Percentiles rank a stretch among this genome's conserved stretches.
phyloP scores from a whole-genome alignment of 37 sponge, comb jelly and placozoan species.

The Cliona cf. orientalis region DNA sequence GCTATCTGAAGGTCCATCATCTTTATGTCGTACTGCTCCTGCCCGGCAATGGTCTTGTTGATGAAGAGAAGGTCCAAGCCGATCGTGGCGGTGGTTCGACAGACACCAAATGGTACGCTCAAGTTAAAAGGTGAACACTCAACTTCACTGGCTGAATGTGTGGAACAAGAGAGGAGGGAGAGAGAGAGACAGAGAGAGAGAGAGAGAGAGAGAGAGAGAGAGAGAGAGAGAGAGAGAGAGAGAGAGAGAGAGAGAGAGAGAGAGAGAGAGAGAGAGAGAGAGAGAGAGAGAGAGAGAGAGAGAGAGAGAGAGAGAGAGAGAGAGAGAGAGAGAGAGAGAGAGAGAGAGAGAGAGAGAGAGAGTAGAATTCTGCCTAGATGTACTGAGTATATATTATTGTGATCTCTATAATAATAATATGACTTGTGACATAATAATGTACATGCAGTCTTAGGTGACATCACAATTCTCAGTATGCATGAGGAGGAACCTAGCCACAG shows the following conservation, averaged over 20 bases:
- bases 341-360: slow-evolving; percentile 55
- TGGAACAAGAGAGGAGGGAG: slow-evolving; percentile 26
- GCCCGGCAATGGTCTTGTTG: slow-evolving; percentile 7
- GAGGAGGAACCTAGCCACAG: too few relatives aligned
- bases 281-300: slow-evolving; percentile 44
- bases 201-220: slow-evolving; percentile 42
- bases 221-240: slow-evolving; percentile 44
- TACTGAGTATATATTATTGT: too few relatives aligned
- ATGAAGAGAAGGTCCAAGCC: slow-evolving; percentile 51
- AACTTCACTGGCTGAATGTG: slow-evolving; percentile 6
- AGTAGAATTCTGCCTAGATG: too few relatives aligned
- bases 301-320: slow-evolving; percentile 58
- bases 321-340: slow-evolving; percentile 58
- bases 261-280: slow-evolving; percentile 53
- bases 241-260: slow-evolving; percentile 45
- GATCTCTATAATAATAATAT: too few relatives aligned
- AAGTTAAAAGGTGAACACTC: too few relatives aligned
- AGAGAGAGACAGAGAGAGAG: slow-evolving; percentile 38
- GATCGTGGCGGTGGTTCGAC: slow-evolving; percentile 25
- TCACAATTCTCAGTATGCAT: too few relatives aligned
- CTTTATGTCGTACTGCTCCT: neutral
- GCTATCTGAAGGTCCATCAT: neutral
- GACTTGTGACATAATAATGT: too few relatives aligned
- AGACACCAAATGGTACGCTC: slow-evolving; percentile 7
- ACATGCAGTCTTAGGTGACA: too few relatives aligned